These are phyloP conservation scores for Eubasilissa splendida DNA, from an alignment of 2,888 invertebrate species.

Conservation along the genomic window DNA sequence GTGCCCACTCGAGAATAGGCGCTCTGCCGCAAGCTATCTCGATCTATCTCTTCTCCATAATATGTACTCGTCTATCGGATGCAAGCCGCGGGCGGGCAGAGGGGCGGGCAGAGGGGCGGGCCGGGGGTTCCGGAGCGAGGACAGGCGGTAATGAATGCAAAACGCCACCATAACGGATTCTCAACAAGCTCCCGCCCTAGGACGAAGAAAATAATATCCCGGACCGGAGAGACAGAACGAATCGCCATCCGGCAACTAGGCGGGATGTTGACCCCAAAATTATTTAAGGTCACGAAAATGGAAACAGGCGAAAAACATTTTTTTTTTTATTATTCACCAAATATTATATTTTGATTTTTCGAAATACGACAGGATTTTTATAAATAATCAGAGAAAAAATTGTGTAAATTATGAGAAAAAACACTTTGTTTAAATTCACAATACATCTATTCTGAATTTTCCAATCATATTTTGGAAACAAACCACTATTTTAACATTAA, in stretches of 20 bases:
- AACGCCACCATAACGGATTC: constrained; percentile 33
- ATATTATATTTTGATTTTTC: too few relatives aligned
- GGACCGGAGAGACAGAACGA: neutral
- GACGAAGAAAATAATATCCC: neutral
- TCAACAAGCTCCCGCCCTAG: neutral
- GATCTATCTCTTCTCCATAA: neutral
- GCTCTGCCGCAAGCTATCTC: neutral
- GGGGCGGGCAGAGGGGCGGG: neutral
- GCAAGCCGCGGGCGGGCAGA: neutral
- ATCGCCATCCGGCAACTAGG: neutral
- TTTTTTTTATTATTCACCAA: too few relatives aligned
- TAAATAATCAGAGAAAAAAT: too few relatives aligned
- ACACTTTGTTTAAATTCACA: too few relatives aligned
- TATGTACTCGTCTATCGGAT: neutral
- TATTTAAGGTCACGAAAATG: neutral
- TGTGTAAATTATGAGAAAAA: too few relatives aligned
- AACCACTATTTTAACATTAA: too few relatives aligned
- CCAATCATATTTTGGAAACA: too few relatives aligned
- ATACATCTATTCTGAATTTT: too few relatives aligned
- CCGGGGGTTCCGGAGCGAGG: neutral
- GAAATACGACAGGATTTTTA: too few relatives aligned
- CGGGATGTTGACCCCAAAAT: neutral
- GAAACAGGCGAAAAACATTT: neutral
- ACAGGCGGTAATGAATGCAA: constrained; percentile 30
- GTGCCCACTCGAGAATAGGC: neutral